phyloP scores from a whole-genome alignment of 2,113 vertebrate genomes.

The Malurus melanocephalus region DNA sequence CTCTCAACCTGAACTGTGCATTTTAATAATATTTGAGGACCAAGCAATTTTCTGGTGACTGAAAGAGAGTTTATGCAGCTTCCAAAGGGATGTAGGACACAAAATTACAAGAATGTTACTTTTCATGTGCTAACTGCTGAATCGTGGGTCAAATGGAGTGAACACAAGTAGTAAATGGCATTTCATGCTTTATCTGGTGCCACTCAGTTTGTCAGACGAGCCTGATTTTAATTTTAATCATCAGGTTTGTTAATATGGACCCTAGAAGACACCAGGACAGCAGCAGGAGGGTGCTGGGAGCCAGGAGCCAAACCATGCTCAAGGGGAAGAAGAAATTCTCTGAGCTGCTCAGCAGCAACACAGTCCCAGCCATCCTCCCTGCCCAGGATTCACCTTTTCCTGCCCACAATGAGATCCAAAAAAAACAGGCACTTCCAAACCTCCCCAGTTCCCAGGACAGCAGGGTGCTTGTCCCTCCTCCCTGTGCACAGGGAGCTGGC shows the following conservation, averaged over 20 bases:
- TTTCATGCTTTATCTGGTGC: not conserved
- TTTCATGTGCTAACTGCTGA: not conserved
- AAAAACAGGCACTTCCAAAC: not conserved
- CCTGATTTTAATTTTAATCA: not conserved
- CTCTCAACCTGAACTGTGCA: not conserved
- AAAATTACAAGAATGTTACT: not conserved
- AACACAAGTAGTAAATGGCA: not conserved
- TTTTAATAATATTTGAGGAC: not conserved
- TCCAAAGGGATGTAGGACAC: not conserved
- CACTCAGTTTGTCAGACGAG: not conserved
- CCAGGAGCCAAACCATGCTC: not conserved
- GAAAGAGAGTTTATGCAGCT: not conserved
- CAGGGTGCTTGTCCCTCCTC: not conserved
- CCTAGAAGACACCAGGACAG: not conserved
- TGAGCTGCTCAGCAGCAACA: not conserved
- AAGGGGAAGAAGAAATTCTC: not conserved
- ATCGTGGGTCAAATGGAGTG: not conserved
- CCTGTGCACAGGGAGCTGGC: rapidly evolving
- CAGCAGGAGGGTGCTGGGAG: not conserved
- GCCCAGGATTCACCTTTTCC: not conserved
- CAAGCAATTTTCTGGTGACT: not conserved
- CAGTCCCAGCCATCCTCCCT: not conserved
- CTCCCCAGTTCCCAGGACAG: too few species aligned
- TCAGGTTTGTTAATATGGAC: not conserved
- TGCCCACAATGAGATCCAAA: not conserved